phyloP scores from a whole-genome alignment of 2,797 vertebrate genomes.

The Fratercula arctica region DNA sequence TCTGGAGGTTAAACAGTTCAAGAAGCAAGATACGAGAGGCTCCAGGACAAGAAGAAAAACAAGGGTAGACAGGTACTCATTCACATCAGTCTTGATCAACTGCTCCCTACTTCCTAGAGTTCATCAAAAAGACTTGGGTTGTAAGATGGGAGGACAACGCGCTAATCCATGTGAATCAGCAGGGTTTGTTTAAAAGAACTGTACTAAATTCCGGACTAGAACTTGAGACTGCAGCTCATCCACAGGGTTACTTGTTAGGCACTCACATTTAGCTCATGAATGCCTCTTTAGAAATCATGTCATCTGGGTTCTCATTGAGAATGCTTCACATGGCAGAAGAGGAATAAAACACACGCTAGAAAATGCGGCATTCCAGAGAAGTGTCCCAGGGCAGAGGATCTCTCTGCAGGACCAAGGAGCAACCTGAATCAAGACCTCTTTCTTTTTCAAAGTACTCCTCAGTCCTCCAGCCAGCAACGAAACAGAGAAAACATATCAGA shows the following conservation, averaged over 20 bases:
- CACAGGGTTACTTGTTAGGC: neutral
- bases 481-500: neutral
- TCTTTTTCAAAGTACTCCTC: neutral
- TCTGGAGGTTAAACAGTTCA: neutral
- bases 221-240: neutral
- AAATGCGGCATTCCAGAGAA: neutral
- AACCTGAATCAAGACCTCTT: neutral
- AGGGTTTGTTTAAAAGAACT: neutral
- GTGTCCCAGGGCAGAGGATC: neutral
- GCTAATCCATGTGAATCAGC: neutral
- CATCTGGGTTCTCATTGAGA: neutral
- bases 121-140: neutral
- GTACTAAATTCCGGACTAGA: neutral
- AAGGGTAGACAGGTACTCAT: neutral
- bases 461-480: neutral
- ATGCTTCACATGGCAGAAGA: fast-evolving
- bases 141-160: neutral
- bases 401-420: neutral
- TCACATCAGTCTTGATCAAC: neutral
- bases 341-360: neutral
- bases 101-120: neutral
- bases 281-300: neutral
- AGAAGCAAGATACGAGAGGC: neutral
- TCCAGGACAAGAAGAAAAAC: neutral
- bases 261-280: neutral